Evolutionary conservation across 2,888 invertebrate species (phyloP).

Genomic region (Exocentrus adspersus): DNA sequence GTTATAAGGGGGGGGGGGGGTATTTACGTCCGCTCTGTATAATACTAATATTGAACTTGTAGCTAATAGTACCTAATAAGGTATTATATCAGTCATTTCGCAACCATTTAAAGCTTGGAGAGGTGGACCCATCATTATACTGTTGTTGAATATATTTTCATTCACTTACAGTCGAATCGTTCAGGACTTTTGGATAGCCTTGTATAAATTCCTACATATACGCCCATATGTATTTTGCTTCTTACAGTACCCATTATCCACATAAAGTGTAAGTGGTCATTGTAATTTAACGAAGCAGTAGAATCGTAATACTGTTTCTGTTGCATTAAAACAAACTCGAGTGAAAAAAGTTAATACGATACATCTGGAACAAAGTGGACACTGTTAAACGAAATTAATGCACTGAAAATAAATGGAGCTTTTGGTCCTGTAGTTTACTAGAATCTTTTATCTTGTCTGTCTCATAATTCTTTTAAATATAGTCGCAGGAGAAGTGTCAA

Average conservation of each 20-base stretch:
- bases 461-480: constrained; percentile 41
- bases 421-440: constrained; percentile 37
- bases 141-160: too few relatives aligned
- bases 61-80: too few relatives aligned
- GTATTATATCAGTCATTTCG: too few relatives aligned
- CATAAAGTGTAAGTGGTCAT: constrained; percentile 9
- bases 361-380: constrained; percentile 49
- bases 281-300: constrained; percentile 38
- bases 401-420: constrained; percentile 44
- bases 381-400: constrained; percentile 45
- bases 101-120: too few relatives aligned
- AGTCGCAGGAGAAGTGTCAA: constrained; percentile 34
- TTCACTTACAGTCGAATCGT: too few relatives aligned
- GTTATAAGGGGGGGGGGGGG: too few relatives aligned
- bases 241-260: too few relatives aligned
- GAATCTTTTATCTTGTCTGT: constrained; percentile 35
- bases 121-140: too few relatives aligned
- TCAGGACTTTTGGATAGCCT: too few relatives aligned
- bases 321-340: constrained; percentile 34
- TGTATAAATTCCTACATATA: neutral
- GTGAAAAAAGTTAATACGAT: constrained; percentile 41
- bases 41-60: too few relatives aligned
- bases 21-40: too few relatives aligned
- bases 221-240: too few relatives aligned
- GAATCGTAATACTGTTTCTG: constrained; percentile 33